Conservation (phyloP, 2,888 invertebrate genomes). For the Caenorhabditis wallacei region DNA sequence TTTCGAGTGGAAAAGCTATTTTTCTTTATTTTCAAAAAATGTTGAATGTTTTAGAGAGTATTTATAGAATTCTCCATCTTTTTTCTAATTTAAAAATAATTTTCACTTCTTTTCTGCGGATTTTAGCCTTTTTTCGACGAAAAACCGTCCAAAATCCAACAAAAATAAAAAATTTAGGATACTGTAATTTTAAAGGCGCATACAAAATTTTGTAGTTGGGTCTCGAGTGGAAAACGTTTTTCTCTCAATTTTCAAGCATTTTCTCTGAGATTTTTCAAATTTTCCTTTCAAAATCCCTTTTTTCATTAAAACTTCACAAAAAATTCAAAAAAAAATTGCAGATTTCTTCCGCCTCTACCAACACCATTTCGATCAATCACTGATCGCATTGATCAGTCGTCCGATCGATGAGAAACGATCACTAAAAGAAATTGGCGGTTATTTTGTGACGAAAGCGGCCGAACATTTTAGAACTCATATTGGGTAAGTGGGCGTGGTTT, state of each 20-base stretch:
- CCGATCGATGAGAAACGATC: conserved; percentile 36
- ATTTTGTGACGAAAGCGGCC: conserved; percentile 39
- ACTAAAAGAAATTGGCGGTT: conserved; percentile 51
- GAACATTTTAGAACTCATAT: conserved; percentile 61
- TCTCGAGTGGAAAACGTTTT: not conserved
- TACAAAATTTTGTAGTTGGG: not conserved
- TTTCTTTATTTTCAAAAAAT: no score
- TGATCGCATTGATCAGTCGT: conserved; percentile 30
- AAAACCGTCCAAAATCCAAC: no score
- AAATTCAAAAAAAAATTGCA: conserved; percentile 20
- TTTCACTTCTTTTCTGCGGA: no score
- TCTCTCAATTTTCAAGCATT: no score
- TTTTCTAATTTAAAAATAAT: no score
- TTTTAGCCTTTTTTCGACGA: no score
- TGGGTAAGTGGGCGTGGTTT: conserved; percentile 11
- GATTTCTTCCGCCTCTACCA: conserved; percentile 67
- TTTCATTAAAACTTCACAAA: no score
- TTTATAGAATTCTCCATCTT: no score
- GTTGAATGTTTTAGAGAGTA: no score
- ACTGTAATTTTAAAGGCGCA: not conserved
- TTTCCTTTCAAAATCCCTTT: no score
- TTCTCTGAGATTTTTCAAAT: no score
- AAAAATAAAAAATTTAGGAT: not conserved
- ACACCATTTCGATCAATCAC: conserved; percentile 63
- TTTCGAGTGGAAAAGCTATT: no score